These are phyloP conservation scores for Anoncus sp. DNA, from an alignment of 2,888 invertebrate genomes.

Conservation along the genomic window DNA sequence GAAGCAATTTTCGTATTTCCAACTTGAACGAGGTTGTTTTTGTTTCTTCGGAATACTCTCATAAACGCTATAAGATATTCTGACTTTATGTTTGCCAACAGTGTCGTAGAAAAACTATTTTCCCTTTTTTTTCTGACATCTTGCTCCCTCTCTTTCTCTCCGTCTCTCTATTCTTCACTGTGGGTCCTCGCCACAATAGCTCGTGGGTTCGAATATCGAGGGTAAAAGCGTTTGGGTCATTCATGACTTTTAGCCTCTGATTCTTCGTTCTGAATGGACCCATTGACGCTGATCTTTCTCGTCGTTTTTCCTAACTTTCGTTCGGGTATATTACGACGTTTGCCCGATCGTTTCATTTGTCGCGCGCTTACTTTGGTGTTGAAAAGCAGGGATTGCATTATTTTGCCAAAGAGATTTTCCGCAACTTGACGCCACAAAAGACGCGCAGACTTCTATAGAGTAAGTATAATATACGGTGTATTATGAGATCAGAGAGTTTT, in stretches of 20 bases:
- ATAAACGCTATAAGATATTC: slow-evolving; percentile 28
- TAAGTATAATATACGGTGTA: background rate
- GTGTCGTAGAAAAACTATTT: slow-evolving; percentile 54
- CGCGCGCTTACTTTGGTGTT: background rate
- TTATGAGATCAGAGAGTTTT: slow-evolving; percentile 6
- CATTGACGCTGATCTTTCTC: slow-evolving; percentile 5
- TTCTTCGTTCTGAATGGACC: background rate
- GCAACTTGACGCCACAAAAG: slow-evolving; percentile 12
- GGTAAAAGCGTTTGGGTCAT: background rate
- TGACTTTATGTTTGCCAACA: slow-evolving; percentile 38
- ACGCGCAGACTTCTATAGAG: background rate
- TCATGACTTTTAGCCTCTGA: slow-evolving; percentile 13
- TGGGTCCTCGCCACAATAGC: slow-evolving; percentile 3
- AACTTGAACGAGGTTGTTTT: background rate
- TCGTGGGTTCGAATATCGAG: background rate
- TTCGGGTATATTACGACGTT: background rate
- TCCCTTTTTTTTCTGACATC: slow-evolving; percentile 12
- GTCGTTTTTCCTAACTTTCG: slow-evolving; percentile 3
- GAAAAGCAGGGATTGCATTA: slow-evolving; percentile 4
- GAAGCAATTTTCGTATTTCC: background rate
- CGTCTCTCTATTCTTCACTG: slow-evolving; percentile 9
- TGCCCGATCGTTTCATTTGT: slow-evolving; percentile 29
- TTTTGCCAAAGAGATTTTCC: slow-evolving; percentile 33
- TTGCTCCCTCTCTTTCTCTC: too few relatives aligned
- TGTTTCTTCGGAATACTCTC: background rate